Percentiles rank a stretch among this genome's conserved stretches.
Evolutionary conservation across 2,113 vertebrate species (phyloP).

Genomic region (Steatornis caripensis): DNA sequence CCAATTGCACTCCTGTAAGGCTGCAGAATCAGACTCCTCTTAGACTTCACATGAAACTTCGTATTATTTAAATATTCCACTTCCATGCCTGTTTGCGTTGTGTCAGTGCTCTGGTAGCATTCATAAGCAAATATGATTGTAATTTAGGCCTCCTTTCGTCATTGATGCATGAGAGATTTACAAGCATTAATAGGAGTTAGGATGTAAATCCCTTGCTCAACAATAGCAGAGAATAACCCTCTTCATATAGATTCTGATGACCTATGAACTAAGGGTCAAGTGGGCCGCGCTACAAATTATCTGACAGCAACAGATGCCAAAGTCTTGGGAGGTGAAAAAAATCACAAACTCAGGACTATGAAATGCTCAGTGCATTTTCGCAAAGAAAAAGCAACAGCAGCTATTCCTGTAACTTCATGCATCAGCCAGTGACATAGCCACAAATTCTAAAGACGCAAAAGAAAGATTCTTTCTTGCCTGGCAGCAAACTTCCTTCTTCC

Average conservation of each 20-base stretch:
- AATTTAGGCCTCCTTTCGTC: slow-evolving; percentile 53
- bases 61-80: not conserved
- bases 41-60: not conserved
- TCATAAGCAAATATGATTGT: slow-evolving; percentile 63
- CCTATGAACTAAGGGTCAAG: slow-evolving; percentile 70
- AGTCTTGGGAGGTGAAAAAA: not conserved
- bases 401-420: slow-evolving; percentile 17
- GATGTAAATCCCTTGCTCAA: slow-evolving; percentile 60
- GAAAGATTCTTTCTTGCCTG: slow-evolving; percentile 32
- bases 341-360: not conserved
- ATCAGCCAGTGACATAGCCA: not conserved
- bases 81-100: not conserved
- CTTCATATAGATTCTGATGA: slow-evolving; percentile 63
- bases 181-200: slow-evolving; percentile 64
- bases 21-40: not conserved
- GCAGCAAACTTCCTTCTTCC: not conserved
- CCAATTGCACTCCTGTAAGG: not conserved
- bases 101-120: not conserved
- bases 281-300: slow-evolving; percentile 41
- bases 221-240: slow-evolving; percentile 63
- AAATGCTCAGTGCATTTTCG: not conserved
- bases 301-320: slow-evolving; percentile 57
- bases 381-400: not conserved
- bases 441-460: slow-evolving; percentile 32
- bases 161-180: slow-evolving; percentile 64